Percentiles rank a stretch among this genome's conserved stretches.
Conservation (phyloP, 2,113 vertebrate species). For the Caloenas nicobarica region DNA sequence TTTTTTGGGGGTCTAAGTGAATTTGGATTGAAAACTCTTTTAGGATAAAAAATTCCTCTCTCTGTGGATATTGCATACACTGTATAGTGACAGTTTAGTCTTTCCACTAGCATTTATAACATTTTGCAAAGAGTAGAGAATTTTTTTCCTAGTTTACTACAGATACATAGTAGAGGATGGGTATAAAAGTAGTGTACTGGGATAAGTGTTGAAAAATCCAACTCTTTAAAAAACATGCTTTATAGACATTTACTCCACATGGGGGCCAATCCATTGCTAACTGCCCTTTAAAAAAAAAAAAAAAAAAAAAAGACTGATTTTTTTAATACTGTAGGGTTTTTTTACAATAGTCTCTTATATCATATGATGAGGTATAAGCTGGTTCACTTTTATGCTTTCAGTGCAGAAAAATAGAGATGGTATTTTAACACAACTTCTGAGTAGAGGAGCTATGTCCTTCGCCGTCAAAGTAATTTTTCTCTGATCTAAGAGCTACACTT, state of each 20-base stretch:
- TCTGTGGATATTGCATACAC: not conserved
- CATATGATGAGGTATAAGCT: not conserved
- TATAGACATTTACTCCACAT: not conserved
- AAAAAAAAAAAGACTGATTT: not conserved
- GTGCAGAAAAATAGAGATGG: not conserved
- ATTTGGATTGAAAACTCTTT: not conserved
- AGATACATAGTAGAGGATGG: not conserved
- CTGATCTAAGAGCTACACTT: not conserved
- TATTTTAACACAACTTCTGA: not conserved
- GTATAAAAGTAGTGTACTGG: not conserved
- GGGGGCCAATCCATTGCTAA: not conserved
- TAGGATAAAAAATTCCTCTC: not conserved
- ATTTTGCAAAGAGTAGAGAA: not conserved
- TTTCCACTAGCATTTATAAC: not conserved
- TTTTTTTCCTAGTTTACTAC: not conserved
- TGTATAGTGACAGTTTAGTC: not conserved
- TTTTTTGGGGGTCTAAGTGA: not conserved
- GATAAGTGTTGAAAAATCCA: not conserved
- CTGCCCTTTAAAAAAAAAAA: not conserved
- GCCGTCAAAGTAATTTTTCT: not conserved
- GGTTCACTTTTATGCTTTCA: not conserved
- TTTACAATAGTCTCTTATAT: not conserved
- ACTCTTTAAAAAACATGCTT: not conserved
- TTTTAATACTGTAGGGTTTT: not conserved
- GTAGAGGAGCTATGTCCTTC: not conserved